phyloP scores from a whole-genome alignment of 1,140 invertebrate genomes.

The Pemphigus obesinymphae region DNA sequence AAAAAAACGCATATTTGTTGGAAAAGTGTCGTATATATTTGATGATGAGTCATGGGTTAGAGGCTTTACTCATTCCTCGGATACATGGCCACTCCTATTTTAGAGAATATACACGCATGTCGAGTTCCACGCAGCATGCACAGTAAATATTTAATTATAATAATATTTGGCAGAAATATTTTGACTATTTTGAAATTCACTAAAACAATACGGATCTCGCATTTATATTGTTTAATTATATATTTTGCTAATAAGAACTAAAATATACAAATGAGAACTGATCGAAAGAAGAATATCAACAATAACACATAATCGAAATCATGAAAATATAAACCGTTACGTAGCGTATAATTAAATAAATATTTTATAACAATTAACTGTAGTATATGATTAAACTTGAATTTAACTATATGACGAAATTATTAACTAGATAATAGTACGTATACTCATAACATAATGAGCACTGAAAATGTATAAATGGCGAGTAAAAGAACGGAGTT shows the following conservation, averaged over 20 bases:
- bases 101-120: background rate
- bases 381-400: background rate
- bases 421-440: background rate
- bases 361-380: background rate
- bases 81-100: background rate
- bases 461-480: background rate
- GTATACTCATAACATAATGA: background rate
- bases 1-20: conserved; percentile 1
- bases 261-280: background rate
- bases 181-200: background rate
- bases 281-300: background rate
- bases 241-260: background rate
- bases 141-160: conserved; percentile 18
- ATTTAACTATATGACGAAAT: background rate
- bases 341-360: background rate
- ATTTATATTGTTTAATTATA: background rate
- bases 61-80: conserved; percentile 13
- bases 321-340: background rate
- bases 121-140: background rate
- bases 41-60: background rate
- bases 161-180: conserved; percentile 3
- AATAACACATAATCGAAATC: background rate
- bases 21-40: background rate
- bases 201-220: background rate
- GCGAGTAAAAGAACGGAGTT: background rate